Base-by-base conservation (phyloP, 37 sponge, comb jelly and placozoan genomes). In the Beroe ovata region DNA sequence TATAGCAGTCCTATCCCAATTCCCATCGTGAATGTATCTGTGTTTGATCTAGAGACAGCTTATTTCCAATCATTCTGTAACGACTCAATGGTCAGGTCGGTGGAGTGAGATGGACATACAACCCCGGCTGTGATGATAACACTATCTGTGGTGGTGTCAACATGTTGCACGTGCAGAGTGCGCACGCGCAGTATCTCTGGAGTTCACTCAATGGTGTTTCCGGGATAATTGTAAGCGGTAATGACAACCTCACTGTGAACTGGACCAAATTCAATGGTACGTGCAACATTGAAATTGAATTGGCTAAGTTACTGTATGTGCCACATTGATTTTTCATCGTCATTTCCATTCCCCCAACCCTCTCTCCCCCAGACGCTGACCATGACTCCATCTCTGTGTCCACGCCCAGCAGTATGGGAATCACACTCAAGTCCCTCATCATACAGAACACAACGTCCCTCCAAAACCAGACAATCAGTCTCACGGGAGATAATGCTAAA, bases 81-180 rank as follows among this genome's bases (percentile, higher is more conserved):
- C n/a, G n/a, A n/a, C n/a, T n/a, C n/a, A n/a, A n/a, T n/a, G n/a
- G n/a, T n/a, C n/a, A n/a, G n/a, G n/a, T n/a, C n/a, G n/a, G n/a
- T 16, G 11, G 54, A 16, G 32, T 66, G 69, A 30, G 34, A 34
- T 66, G 69, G 69, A 66, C 69, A 18, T 66, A 66, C 35, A 66
- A 66, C 69, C 69, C 69, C 1, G 69, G 69, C 35, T 66, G 69
- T 66, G 35, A 66, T 1, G 36, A 66, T 30, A 30, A 11, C 69
- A 66, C 69, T 34, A 14, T 66, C 18, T 66, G 69, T 33, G 69
- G 69, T 26, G 69, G 30, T 14, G 69, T 30, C 3, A 66, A 66
- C 35, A 66, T 66, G 69, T 4, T 66, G 69, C 69, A 66, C 69
- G 69, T 66, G 69, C 69, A 66, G 69, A 33, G 32, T 8, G 18